These are phyloP conservation scores for Darevskia nairensis DNA, from an alignment of 2,797 vertebrate genomes.

Conservation along the genomic window DNA sequence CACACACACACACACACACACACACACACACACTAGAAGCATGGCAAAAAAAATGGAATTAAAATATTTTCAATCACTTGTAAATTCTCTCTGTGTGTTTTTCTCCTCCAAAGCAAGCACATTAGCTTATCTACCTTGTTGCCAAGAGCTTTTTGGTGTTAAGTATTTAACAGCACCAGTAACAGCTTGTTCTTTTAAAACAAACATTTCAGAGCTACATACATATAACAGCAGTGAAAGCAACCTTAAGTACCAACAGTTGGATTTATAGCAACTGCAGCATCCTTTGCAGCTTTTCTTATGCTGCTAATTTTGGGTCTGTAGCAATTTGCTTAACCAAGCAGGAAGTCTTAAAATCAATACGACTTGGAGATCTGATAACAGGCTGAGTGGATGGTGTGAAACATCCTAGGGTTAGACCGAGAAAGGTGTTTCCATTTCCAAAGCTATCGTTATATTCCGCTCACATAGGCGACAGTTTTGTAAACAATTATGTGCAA, in stretches of 20 bases:
- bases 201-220: constrained; percentile 12
- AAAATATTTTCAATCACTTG: constrained; percentile 13
- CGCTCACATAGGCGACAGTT: background rate
- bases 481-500: background rate
- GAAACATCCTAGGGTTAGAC: background rate
- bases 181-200: constrained; percentile 1
- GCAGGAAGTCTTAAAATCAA: constrained; percentile 19
- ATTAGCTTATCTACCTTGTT: constrained; percentile 23
- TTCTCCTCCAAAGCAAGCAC: background rate
- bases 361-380: constrained; percentile 2
- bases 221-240: constrained; percentile 2
- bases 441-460: background rate
- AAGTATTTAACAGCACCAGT: constrained; percentile 18
- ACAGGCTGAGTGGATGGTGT: background rate
- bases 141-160: constrained; percentile 27
- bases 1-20: no score
- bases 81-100: background rate
- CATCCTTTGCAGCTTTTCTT: background rate
- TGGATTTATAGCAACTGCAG: constrained; percentile 18
- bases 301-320: constrained; percentile 11
- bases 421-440: background rate
- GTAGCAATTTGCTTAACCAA: constrained; percentile 26
- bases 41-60: background rate
- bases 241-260: background rate
- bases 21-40: no score